Evolutionary conservation across 2,113 vertebrate genomes (phyloP), one percentile per base, ranked within the genome.

Genomic region (Neotoma lepida): DNA sequence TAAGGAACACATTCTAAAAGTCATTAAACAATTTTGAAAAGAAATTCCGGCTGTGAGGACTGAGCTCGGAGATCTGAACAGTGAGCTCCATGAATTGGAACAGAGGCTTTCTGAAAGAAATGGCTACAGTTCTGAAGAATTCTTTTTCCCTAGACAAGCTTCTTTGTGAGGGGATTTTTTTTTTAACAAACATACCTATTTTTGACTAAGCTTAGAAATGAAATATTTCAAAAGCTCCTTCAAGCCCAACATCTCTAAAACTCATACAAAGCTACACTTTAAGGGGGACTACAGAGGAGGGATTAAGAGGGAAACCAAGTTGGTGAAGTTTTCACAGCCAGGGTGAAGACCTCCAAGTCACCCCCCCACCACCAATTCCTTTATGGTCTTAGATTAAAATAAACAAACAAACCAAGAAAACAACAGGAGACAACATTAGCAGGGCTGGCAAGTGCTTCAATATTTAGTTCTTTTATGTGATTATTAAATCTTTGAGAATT

Each of bases 171-270:
- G 44, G 73, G 33, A 56, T 46, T 82, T 85, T 85, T 95, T 84
- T 95, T 96, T 95, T 35, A 85, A 94, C 94, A 97, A 96, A 98
- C 71, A 96, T 95, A 64, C 66, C 95, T 97, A 97, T 96, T 97
- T 97, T 98, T 97, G 96, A 97, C 91, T 91, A 46, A 39, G 93
- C 66, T 97, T 86, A 97, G 95, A 97, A 92, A 97, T 95, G 81
- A 97, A 97, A 94, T 94, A 91, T 96, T 98, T 98, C 96, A 97
- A 97, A 97, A 94, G 90, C 77, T 6, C 91, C 97, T 98, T 97
- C 90, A 97, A 96, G 82, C 90, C 95, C n/a, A 80, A 88, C 61
- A 93, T 97, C 88, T 95, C 81, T 96, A 93, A 96, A 97, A 97
- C 87, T 96, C 51, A 44, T 97, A 96, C 90, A 81, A 92, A 88